phyloP scores from a whole-genome alignment of 2,888 invertebrate genomes.

The Amiota mariae region DNA sequence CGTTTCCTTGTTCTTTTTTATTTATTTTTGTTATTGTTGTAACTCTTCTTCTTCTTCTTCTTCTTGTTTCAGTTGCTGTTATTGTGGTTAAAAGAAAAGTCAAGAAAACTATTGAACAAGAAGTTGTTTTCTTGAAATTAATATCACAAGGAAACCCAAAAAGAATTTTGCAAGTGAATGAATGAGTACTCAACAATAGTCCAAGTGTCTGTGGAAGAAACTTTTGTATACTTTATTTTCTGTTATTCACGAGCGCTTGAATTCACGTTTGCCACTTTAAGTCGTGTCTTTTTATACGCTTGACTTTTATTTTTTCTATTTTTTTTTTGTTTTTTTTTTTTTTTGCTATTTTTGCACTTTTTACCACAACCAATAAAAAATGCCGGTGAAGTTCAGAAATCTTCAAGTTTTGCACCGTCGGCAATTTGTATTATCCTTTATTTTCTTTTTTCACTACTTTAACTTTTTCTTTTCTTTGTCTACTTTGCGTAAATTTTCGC shows the following conservation, averaged over 20 bases:
- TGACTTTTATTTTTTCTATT: slow-evolving; percentile 47
- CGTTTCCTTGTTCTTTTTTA: too few relatives aligned
- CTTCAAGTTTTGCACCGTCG: not conserved
- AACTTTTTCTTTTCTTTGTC: not conserved
- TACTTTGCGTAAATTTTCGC: not conserved
- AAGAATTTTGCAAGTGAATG: too few relatives aligned
- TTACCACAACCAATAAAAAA: not conserved
- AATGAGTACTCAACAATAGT: too few relatives aligned
- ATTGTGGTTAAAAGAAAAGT: too few relatives aligned
- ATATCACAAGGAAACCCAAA: slow-evolving; percentile 30
- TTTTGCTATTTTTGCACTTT: slow-evolving; percentile 36
- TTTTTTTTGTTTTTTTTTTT: too few relatives aligned
- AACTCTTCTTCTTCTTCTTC: too few relatives aligned
- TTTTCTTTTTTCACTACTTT: not conserved
- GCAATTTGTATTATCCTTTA: not conserved
- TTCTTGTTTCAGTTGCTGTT: too few relatives aligned
- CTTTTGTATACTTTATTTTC: slow-evolving; percentile 35
- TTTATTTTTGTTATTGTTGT: not conserved
- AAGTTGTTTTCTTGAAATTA: slow-evolving; percentile 43
- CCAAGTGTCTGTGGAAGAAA: slow-evolving; percentile 36
- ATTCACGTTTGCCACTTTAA: slow-evolving; percentile 51
- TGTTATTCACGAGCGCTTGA: slow-evolving; percentile 43
- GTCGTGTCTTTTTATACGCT: not conserved
- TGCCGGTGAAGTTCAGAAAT: not conserved
- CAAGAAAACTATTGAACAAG: not conserved